Evolutionary conservation across 2,113 vertebrate genomes (phyloP), one percentile per base, ranked within the genome.

Genomic region (Hippolais icterina): DNA sequence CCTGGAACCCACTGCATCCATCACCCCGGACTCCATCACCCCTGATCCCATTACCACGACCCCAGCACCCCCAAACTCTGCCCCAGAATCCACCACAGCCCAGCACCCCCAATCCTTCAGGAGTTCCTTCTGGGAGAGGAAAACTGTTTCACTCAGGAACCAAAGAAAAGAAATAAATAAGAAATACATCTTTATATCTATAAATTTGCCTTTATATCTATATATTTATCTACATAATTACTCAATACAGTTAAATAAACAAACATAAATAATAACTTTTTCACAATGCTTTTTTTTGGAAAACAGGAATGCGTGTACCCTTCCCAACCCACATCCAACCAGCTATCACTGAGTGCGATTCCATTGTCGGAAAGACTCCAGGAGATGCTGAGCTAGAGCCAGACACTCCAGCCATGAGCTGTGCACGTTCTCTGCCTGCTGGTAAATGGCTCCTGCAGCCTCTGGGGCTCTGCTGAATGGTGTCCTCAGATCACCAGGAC

Each of bases 331-430:
- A 42, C 54, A 57, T 25, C 54, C 0, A 4, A 6, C 2, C 19
- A 37, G 39, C 53, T 41, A 6, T 33, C 1, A 0, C 69, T 9
- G 1, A 0, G 0, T 53, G 47, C 3, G 3, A 91, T 63, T 28
- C 76, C 11, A 0, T 2, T 22, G 15, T 17, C 39, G 0, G 2
- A 21, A 59, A 77, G 17, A 59, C 79, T 71, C 24, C 24, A 3
- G 21, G 71, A 46, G 52, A 10, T 0, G 10, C 33, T 0, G 0
- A 33, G 41, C 12, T 0, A 0, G 9, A 20, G 37, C 39, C 5
- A 22, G 31, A 5, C 44, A 28, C 49, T 37, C 31, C 15, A 3
- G 78, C 22, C 2, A 19, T 0, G 57, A 76, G 57, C 41, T 72
- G 24, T 13, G 31, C 10, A 1, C 0, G 4, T 77, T 61, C 82